Conservation (phyloP, 2,888 invertebrate species). For the Lottia scabra region DNA sequence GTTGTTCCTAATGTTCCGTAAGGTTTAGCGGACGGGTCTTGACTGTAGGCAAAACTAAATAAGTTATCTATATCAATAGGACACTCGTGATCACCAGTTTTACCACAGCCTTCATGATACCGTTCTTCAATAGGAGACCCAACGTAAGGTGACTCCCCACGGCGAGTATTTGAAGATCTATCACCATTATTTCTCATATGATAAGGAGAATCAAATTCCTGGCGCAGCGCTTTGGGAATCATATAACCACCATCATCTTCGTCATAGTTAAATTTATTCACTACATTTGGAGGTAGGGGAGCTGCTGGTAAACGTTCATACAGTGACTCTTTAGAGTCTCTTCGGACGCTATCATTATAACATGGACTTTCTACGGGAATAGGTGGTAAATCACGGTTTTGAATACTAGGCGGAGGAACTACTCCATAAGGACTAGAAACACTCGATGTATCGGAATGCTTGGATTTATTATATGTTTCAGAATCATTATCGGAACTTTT, state of each 20-base stretch:
- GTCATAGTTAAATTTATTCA: slow-evolving; percentile 15
- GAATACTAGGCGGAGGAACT: slow-evolving; percentile 28
- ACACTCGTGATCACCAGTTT: slow-evolving; percentile 18
- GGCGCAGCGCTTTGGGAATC: slow-evolving; percentile 45
- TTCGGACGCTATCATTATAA: slow-evolving; percentile 12
- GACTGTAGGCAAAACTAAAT: slow-evolving; percentile 38
- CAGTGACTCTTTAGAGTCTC: slow-evolving; percentile 44
- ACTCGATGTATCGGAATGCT: neutral
- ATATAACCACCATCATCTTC: slow-evolving; percentile 58
- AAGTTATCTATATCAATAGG: slow-evolving; percentile 42
- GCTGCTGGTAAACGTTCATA: slow-evolving; percentile 60
- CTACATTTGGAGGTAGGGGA: slow-evolving; percentile 43
- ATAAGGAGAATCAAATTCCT: slow-evolving; percentile 27
- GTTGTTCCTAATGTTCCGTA: slow-evolving; percentile 14
- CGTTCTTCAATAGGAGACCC: slow-evolving; percentile 41
- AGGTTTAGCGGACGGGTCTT: slow-evolving; percentile 20
- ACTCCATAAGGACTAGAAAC: slow-evolving; percentile 7
- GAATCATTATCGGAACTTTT: slow-evolving; percentile 5
- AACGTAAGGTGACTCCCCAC: slow-evolving; percentile 33
- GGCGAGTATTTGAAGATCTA: slow-evolving; percentile 40
- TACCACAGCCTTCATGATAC: slow-evolving; percentile 18
- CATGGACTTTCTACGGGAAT: slow-evolving; percentile 39
- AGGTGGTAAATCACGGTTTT: slow-evolving; percentile 56
- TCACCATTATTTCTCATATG: slow-evolving; percentile 34
- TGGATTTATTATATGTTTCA: slow-evolving; percentile 12